Base-by-base conservation (phyloP, 2,888 invertebrate species). In the Blastobasis lacticolella region DNA sequence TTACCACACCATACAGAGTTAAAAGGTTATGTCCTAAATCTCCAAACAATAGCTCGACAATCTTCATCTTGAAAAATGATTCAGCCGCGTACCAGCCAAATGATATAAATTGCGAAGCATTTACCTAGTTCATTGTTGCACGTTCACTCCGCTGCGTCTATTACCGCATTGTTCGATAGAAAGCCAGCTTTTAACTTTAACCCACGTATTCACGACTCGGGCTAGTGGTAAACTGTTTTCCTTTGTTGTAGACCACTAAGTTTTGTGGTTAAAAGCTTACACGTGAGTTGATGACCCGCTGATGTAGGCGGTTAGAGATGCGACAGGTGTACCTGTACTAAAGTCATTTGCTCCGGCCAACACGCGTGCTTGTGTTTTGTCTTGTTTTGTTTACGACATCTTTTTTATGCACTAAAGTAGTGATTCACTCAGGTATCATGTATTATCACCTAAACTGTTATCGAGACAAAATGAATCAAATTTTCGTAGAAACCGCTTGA, bases 231-330 rank as follows among this genome's bases (percentile, higher is more conserved):
- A 51, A 45, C 53, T 56, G 54, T 57, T 54, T 46, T 48, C 41
- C 41, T 48, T 48, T 48, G 48, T 47, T 46, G 46, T 37, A 46
- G 38, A 46, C 38, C 46, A 38, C 45, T 45, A 36, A 45, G 10
- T 23, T 45, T 6, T 23, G 45, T 36, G 45, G 45, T 10, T 45
- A 36, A 45, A 23, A 23, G 23, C 23, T 23, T 23, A 23, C 23
- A 23, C 23, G 23, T 23, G 23, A 23, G 23, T 23, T 23, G 23
- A 23, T 23, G 23, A 23, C 23, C 23, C 23, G 23, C 23, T 23
- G 43, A 53, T 54, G 54, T 54, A 52, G 50, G 45, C 54, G 54
- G 52, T 57, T 54, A 60, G 62, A 62, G 58, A 58, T 58, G 64
- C 60, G 61, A 63, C 66, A 23, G 23, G 23, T 23, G 23, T 23